Evolutionary conservation across 1,140 invertebrate species (phyloP).

Genomic region (Bilobella aurantiaca): DNA sequence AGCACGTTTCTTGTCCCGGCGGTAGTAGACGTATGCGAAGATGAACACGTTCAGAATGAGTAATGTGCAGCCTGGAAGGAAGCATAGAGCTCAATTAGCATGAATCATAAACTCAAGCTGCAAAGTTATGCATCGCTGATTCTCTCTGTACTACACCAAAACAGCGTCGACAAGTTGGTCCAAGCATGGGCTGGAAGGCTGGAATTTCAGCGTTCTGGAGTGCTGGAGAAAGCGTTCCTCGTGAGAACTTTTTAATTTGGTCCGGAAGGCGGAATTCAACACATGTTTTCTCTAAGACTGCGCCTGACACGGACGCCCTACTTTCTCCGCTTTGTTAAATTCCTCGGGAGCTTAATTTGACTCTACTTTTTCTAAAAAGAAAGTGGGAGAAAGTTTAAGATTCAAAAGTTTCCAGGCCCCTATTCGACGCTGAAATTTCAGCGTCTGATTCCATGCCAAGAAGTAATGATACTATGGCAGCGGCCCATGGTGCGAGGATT

Average conservation of each 20-base stretch:
- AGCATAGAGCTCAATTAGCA: not conserved
- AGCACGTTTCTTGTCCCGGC: conserved; percentile 64
- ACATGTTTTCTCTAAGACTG: conserved; percentile 2
- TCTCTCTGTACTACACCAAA: too few species aligned
- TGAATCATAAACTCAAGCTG: not conserved
- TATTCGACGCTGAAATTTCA: too few species aligned
- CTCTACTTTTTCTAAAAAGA: not conserved
- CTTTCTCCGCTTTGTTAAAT: not conserved
- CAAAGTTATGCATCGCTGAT: too few species aligned
- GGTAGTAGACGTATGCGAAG: conserved; percentile 75
- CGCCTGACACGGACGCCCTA: not conserved
- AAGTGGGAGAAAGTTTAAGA: not conserved
- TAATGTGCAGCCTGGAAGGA: conserved; percentile 54
- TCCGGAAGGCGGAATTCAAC: not conserved
- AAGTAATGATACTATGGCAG: too few species aligned
- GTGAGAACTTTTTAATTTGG: too few species aligned
- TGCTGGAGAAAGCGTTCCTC: not conserved
- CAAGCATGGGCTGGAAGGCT: too few species aligned
- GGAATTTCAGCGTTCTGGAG: not conserved
- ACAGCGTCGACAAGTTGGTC: too few species aligned
- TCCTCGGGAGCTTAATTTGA: not conserved
- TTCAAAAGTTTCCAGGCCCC: too few species aligned
- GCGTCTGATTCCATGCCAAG: too few species aligned
- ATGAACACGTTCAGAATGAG: conserved; percentile 75
- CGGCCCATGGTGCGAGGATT: too few species aligned